Percentiles rank a stretch among this genome's conserved stretches.
Conservation (phyloP, 37 sponge, comb jelly and placozoan species). For the Haliclona indistincta region DNA sequence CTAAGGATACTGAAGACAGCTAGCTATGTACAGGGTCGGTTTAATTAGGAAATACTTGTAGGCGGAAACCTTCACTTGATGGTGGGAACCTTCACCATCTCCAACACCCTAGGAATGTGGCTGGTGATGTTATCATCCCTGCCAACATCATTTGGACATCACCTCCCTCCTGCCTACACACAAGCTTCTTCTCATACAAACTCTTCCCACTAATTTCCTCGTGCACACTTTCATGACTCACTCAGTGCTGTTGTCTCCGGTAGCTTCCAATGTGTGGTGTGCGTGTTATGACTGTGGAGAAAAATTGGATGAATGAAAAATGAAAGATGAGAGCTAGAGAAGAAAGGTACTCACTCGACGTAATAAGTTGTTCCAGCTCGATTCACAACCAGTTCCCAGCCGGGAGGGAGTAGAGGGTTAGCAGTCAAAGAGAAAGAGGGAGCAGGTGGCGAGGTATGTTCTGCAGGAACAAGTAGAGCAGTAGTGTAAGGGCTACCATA, state of each 20-base stretch:
- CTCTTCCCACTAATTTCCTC: neutral
- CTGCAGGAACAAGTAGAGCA: neutral
- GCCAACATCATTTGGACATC: too few relatives aligned
- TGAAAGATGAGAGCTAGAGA: neutral
- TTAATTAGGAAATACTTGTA: too few relatives aligned
- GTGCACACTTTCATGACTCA: too few relatives aligned
- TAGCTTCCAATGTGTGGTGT: constrained; percentile 69
- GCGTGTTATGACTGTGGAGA: constrained; percentile 48
- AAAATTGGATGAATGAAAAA: neutral
- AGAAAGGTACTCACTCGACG: constrained; percentile 51
- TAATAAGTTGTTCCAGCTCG: constrained; percentile 62
- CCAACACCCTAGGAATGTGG: too few relatives aligned
- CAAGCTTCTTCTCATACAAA: neutral
- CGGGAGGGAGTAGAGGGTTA: constrained; percentile 36
- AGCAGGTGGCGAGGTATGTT: neutral
- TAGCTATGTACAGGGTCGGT: too few relatives aligned
- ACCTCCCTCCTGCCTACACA: neutral
- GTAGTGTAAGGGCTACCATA: too few relatives aligned
- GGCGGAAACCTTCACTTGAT: too few relatives aligned
- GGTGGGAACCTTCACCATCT: too few relatives aligned
- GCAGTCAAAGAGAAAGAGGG: neutral
- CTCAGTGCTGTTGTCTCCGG: too few relatives aligned
- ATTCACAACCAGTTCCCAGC: constrained; percentile 62
- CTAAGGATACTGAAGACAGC: too few relatives aligned
- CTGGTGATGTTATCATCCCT: too few relatives aligned